These are phyloP conservation scores for Nothocercus julius DNA, from an alignment of 2,113 vertebrate genomes.

Conservation along the genomic window DNA sequence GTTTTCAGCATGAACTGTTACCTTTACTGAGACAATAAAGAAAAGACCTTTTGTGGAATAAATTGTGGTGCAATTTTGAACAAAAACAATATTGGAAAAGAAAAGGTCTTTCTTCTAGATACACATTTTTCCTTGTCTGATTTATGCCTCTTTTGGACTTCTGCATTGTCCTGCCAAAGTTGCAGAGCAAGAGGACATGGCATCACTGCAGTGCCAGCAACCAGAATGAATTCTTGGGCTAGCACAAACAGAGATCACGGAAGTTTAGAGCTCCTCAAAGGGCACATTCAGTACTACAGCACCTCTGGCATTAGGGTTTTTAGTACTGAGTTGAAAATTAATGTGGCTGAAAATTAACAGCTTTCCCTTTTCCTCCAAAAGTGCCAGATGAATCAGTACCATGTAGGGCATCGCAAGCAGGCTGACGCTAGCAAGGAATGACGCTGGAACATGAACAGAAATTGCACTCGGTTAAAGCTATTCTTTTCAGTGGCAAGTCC, in stretches of 20 bases:
- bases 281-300: neutral
- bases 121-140: neutral
- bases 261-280: neutral
- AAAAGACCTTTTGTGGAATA: neutral
- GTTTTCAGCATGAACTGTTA: neutral
- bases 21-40: neutral
- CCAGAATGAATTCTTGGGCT: neutral
- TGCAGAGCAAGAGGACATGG: neutral
- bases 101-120: neutral
- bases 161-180: neutral
- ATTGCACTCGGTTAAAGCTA: neutral
- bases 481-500: neutral
- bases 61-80: neutral
- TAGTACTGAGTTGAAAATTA: neutral
- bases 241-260: neutral
- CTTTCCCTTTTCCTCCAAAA: neutral
- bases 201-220: neutral
- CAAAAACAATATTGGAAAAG: neutral
- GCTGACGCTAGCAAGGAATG: slow-evolving; percentile 21
- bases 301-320: neutral
- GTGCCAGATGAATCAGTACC: neutral
- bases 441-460: neutral
- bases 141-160: neutral
- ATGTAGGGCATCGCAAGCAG: neutral
- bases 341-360: neutral